Conservation (phyloP, 1,140 invertebrate species). For the Pseudomyrmex cubaensis region DNA sequence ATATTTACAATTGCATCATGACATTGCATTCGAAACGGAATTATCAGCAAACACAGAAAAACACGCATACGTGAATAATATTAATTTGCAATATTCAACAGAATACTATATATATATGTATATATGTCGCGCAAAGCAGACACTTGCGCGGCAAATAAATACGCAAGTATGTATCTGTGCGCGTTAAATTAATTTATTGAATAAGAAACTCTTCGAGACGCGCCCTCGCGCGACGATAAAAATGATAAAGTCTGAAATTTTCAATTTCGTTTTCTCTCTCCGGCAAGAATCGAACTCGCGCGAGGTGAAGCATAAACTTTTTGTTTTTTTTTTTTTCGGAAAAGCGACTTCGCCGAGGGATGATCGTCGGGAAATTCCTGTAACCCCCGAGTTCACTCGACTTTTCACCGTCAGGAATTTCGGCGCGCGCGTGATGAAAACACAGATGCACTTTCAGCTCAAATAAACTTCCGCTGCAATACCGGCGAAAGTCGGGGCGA, state of each 20-base stretch:
- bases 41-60: no score
- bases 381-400: conserved; percentile 13
- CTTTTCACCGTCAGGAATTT: conserved; percentile 54
- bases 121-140: no score
- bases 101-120: not conserved
- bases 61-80: not conserved
- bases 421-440: conserved; percentile 26
- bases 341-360: not conserved
- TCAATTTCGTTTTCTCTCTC: not conserved
- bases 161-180: not conserved
- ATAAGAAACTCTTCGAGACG: not conserved
- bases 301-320: conserved; percentile 11
- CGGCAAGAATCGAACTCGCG: conserved; percentile 44
- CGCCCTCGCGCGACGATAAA: not conserved
- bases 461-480: conserved; percentile 8
- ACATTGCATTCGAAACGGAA: no score
- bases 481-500: not conserved
- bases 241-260: not conserved
- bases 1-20: no score
- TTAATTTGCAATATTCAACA: not conserved
- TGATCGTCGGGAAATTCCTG: conserved; percentile 37
- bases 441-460: conserved; percentile 4
- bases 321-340: not conserved
- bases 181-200: not conserved
- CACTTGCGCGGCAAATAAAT: not conserved